Evolutionary conservation across 35 echinoderm and acorn worm species (phyloP).

Genomic region (Strongylocentrotus purpuratus): DNA sequence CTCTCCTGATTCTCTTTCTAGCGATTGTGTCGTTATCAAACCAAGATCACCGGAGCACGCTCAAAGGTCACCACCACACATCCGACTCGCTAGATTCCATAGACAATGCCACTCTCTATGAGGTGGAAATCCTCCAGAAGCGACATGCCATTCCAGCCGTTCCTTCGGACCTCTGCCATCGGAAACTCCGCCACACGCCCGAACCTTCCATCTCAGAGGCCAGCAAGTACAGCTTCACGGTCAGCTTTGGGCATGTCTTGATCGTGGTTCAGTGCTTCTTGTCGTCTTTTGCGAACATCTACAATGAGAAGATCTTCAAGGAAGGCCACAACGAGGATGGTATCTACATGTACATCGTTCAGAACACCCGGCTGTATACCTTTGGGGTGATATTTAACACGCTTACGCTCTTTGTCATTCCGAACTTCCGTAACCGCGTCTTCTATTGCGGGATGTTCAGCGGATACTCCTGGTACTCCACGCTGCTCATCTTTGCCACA

Average conservation of each 20-base stretch:
- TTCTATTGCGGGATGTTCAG: constrained; percentile 76
- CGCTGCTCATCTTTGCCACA: constrained; percentile 72
- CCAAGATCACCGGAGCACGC: constrained; percentile 46
- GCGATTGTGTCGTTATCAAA: constrained; percentile 89
- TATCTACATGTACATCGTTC: constrained; percentile 67
- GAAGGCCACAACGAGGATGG: constrained; percentile 81
- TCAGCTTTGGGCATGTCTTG: constrained; percentile 60
- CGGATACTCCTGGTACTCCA: constrained; percentile 75
- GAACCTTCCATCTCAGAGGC: not conserved
- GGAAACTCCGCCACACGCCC: not conserved
- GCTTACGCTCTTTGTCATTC: constrained; percentile 55
- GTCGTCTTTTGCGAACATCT: constrained; percentile 87
- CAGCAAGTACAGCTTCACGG: constrained; percentile 28
- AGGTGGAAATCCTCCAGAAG: not conserved
- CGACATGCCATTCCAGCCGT: not conserved
- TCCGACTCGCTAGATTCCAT: constrained; percentile 43
- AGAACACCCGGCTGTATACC: constrained; percentile 87
- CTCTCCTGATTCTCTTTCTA: constrained; percentile 85
- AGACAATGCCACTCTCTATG: constrained; percentile 33
- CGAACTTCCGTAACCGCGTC: constrained; percentile 60
- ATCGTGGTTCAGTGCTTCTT: constrained; percentile 83
- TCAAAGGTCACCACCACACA: not conserved
- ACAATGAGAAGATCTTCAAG: constrained; percentile 99
- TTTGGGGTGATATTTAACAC: constrained; percentile 90
- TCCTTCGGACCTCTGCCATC: not conserved